Percentiles rank a stretch among this genome's conserved stretches.
Evolutionary conservation across 1,140 invertebrate species (phyloP).

Genomic region (Phthorimaea operculella): DNA sequence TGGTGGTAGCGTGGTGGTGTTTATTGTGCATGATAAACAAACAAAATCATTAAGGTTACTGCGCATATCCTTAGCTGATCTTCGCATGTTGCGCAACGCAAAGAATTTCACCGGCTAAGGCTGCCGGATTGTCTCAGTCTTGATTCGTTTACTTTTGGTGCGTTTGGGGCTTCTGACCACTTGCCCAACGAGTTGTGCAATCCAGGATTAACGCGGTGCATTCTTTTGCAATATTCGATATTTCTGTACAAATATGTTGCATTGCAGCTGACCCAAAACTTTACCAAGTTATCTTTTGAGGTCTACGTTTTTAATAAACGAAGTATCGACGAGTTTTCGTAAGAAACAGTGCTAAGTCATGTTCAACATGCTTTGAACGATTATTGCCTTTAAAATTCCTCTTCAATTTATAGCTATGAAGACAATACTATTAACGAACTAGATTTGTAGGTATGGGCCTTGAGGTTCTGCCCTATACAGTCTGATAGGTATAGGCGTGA

Average conservation of each 20-base stretch:
- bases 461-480: too few species aligned
- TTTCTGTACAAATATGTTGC: conserved; percentile 21
- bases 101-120: neutral
- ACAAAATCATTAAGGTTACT: too few species aligned
- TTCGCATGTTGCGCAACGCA: neutral
- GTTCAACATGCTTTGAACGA: neutral
- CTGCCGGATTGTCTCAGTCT: conserved; percentile 10
- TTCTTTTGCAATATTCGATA: conserved; percentile 17
- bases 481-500: too few species aligned
- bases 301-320: neutral
- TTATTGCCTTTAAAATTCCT: too few species aligned
- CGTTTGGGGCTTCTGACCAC: neutral
- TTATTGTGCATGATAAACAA: too few species aligned
- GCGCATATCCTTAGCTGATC: too few species aligned
- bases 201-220: conserved; percentile 46
- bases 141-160: conserved; percentile 47
- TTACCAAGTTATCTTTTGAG: neutral
- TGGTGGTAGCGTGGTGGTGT: too few species aligned
- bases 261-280: neutral
- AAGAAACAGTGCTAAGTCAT: neutral
- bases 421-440: too few species aligned
- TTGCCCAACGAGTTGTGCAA: conserved; percentile 57
- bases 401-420: too few species aligned
- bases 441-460: too few species aligned
- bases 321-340: neutral